A percentile compares a stretch with the other conserved stretches of the same genome.
Evolutionary conservation across 2,888 invertebrate species (phyloP).

Genomic region (Isoperla grammatica): DNA sequence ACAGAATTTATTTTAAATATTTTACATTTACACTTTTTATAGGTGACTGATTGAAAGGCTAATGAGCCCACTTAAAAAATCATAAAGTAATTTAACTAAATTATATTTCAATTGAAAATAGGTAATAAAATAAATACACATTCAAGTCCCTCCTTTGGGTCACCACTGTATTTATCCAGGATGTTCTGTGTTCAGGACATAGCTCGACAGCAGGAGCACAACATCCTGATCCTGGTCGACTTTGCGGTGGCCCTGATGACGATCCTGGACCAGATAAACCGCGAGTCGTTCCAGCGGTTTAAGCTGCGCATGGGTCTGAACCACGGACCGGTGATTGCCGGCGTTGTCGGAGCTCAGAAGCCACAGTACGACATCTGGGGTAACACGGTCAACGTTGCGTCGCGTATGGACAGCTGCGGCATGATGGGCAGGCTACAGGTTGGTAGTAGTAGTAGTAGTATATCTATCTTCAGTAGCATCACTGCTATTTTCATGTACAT

Average conservation of each 20-base stretch:
- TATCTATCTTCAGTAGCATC: too few relatives aligned
- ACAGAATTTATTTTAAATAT: too few relatives aligned
- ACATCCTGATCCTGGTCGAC: slow-evolving; percentile 85
- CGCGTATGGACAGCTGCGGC: slow-evolving; percentile 95
- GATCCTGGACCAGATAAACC: slow-evolving; percentile 89
- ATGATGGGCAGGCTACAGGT: slow-evolving; percentile 81
- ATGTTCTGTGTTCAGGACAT: slow-evolving; percentile 52
- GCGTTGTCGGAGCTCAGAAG: slow-evolving; percentile 95
- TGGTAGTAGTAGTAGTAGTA: too few relatives aligned
- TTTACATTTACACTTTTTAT: too few relatives aligned
- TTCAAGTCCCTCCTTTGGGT: too few relatives aligned
- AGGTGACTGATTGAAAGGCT: too few relatives aligned
- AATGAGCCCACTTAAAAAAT: too few relatives aligned
- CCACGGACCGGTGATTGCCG: slow-evolving; percentile 91
- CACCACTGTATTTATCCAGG: too few relatives aligned
- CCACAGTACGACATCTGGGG: slow-evolving; percentile 99
- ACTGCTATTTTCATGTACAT: too few relatives aligned
- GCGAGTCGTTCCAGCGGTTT: slow-evolving; percentile 95
- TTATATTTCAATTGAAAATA: too few relatives aligned
- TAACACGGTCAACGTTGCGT: slow-evolving; percentile 96
- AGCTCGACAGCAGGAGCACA: slow-evolving; percentile 74
- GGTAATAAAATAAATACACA: too few relatives aligned
- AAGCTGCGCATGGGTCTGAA: slow-evolving; percentile 86
- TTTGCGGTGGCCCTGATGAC: slow-evolving; percentile 90
- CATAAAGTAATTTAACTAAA: too few relatives aligned